Evolutionary conservation across 2,797 vertebrate genomes (phyloP).

Genomic region (Siniperca scherzeri): DNA sequence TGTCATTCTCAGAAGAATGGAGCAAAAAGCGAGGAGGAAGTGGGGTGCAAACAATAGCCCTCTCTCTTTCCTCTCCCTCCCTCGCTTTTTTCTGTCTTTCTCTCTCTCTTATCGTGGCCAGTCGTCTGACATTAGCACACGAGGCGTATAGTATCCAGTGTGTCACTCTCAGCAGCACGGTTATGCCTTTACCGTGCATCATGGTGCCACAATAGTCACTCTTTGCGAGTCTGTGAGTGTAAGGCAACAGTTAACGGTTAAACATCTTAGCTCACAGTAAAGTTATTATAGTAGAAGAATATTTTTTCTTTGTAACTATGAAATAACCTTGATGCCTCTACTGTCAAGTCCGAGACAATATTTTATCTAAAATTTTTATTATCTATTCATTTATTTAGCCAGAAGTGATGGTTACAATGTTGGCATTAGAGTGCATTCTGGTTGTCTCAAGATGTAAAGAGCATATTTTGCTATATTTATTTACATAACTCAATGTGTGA

Average conservation of each 20-base stretch:
- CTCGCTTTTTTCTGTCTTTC: constrained; percentile 42
- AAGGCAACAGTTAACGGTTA: background rate
- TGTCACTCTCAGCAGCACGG: constrained; percentile 44
- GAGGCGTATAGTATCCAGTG: constrained; percentile 45
- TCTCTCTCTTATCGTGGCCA: constrained; percentile 60
- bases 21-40: constrained; percentile 80
- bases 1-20: constrained; percentile 85
- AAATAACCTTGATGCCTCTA: background rate
- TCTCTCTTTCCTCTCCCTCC: constrained; percentile 65
- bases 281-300: background rate
- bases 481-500: constrained; percentile 8
- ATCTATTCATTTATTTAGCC: background rate
- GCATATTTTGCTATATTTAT: constrained; percentile 11
- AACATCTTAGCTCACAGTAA: constrained; percentile 7
- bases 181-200: constrained; percentile 63
- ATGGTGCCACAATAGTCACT: constrained; percentile 49
- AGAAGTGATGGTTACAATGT: background rate
- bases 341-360: background rate
- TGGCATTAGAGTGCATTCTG: background rate
- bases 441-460: constrained; percentile 1
- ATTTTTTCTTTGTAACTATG: background rate
- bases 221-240: background rate
- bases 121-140: constrained; percentile 65
- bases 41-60: constrained; percentile 82
- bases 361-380: background rate